phyloP scores from a whole-genome alignment of 2,888 invertebrate genomes.

The Xylocampa areola region DNA sequence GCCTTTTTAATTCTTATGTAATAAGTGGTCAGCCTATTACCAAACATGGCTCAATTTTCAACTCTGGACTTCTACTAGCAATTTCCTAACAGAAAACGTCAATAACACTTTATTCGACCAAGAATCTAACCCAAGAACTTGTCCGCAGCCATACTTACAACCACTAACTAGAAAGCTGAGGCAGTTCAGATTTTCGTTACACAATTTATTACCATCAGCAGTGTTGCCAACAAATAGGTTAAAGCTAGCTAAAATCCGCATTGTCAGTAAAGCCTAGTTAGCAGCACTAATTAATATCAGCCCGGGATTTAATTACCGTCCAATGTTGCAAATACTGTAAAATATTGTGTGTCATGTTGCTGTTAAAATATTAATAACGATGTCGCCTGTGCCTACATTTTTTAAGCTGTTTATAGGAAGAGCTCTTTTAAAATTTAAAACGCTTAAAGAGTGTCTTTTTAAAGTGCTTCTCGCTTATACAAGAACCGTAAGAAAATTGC shows the following conservation, averaged over 20 bases:
- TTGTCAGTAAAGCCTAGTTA: slow-evolving; percentile 22
- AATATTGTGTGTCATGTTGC: slow-evolving; percentile 14
- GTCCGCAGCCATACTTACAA: too few relatives aligned
- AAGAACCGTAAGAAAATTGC: too few relatives aligned
- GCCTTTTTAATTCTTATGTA: too few relatives aligned
- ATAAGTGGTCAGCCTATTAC: too few relatives aligned
- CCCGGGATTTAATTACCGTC: slow-evolving; percentile 21
- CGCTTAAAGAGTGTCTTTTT: neutral
- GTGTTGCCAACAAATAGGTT: slow-evolving; percentile 9
- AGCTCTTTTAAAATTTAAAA: neutral
- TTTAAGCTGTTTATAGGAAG: neutral
- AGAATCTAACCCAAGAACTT: too few relatives aligned
- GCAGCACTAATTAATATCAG: slow-evolving; percentile 33
- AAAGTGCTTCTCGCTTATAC: too few relatives aligned
- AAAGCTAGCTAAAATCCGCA: slow-evolving; percentile 18
- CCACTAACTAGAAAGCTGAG: too few relatives aligned
- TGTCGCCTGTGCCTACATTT: neutral
- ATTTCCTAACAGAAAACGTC: too few relatives aligned
- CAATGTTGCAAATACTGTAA: slow-evolving; percentile 10
- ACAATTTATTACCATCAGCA: slow-evolving; percentile 4
- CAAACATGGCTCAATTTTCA: too few relatives aligned
- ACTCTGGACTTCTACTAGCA: too few relatives aligned
- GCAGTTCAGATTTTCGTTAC: neutral
- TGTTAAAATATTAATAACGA: slow-evolving; percentile 8
- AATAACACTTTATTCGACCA: too few relatives aligned